Evolutionary conservation across 2,113 vertebrate species (phyloP).

Genomic region (Xyliphius kryptos): DNA sequence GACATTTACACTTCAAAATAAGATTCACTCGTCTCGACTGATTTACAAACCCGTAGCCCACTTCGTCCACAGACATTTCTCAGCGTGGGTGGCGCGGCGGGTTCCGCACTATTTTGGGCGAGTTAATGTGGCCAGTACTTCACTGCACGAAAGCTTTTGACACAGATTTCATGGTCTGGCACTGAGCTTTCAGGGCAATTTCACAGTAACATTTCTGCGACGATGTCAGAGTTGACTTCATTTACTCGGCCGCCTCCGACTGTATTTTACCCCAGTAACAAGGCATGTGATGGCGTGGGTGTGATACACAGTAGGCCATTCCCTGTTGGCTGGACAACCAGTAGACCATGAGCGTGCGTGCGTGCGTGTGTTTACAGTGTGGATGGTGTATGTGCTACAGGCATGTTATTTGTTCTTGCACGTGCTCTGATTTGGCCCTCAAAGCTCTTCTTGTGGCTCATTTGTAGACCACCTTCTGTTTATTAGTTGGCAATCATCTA

Average conservation of each 20-base stretch:
- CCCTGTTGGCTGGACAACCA: conserved; percentile 54
- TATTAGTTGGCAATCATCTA: too few species aligned
- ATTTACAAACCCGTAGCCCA: too few species aligned
- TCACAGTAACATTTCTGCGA: conserved; percentile 52
- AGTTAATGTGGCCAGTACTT: conserved; percentile 28
- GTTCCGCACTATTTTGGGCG: conserved; percentile 24
- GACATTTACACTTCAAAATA: too few species aligned
- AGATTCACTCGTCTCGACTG: too few species aligned
- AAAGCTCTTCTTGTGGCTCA: too few species aligned
- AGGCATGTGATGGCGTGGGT: conserved; percentile 50
- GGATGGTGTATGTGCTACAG: background rate
- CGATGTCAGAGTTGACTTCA: conserved; percentile 57
- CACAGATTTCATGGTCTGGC: conserved; percentile 36
- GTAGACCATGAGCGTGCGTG: conserved; percentile 5
- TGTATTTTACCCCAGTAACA: conserved; percentile 64
- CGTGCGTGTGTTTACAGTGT: conserved; percentile 3
- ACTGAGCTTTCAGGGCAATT: conserved; percentile 51
- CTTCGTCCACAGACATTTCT: conserved; percentile 4
- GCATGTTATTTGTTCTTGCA: too few species aligned
- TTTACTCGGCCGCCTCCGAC: conserved; percentile 53
- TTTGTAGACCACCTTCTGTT: too few species aligned
- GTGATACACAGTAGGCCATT: conserved; percentile 45
- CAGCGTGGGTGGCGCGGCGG: conserved; percentile 15
- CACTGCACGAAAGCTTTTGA: conserved; percentile 38
- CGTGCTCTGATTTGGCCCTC: too few species aligned